Evolutionary conservation across 1,140 invertebrate species (phyloP).

Genomic region (Lordiphosa clarofinis): DNA sequence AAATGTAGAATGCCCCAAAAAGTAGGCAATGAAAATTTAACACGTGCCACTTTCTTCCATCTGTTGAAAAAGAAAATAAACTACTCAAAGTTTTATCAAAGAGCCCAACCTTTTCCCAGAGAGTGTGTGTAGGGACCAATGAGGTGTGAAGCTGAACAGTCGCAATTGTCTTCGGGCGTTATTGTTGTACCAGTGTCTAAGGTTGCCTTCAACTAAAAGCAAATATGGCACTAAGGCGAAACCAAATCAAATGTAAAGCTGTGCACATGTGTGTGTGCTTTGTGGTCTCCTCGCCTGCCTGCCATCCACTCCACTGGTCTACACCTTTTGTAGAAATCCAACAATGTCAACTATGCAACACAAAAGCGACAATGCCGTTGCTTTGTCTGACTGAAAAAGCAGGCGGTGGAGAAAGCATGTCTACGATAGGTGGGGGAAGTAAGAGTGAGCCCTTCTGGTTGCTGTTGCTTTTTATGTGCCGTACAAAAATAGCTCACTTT

Average conservation of each 20-base stretch:
- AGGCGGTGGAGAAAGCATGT: neutral
- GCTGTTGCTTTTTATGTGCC: slow-evolving; percentile 12
- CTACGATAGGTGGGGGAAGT: neutral
- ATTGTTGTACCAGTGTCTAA: slow-evolving; percentile 22
- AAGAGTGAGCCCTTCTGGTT: slow-evolving; percentile 17
- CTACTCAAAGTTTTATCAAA: slow-evolving; percentile 1
- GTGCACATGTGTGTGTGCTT: slow-evolving; percentile 24
- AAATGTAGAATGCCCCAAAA: neutral
- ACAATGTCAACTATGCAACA: slow-evolving; percentile 77
- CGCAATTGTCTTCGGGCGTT: slow-evolving; percentile 56
- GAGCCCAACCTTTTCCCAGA: too few relatives aligned
- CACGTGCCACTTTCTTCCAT: slow-evolving; percentile 24
- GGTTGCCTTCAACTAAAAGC: slow-evolving; percentile 29
- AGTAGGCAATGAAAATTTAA: neutral
- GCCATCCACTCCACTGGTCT: slow-evolving; percentile 17
- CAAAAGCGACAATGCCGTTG: slow-evolving; percentile 73
- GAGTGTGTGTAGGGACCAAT: slow-evolving; percentile 27
- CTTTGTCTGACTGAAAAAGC: slow-evolving; percentile 58
- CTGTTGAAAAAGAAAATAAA: slow-evolving; percentile 1
- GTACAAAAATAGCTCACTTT: slow-evolving; percentile 52
- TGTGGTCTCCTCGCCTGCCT: slow-evolving; percentile 27
- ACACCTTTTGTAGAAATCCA: slow-evolving; percentile 73
- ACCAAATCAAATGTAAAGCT: slow-evolving; percentile 70
- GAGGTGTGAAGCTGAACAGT: slow-evolving; percentile 76
- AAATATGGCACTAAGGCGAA: slow-evolving; percentile 64